Base-by-base conservation (phyloP, 2,797 vertebrate species). In the Champsocephalus gunnari region DNA sequence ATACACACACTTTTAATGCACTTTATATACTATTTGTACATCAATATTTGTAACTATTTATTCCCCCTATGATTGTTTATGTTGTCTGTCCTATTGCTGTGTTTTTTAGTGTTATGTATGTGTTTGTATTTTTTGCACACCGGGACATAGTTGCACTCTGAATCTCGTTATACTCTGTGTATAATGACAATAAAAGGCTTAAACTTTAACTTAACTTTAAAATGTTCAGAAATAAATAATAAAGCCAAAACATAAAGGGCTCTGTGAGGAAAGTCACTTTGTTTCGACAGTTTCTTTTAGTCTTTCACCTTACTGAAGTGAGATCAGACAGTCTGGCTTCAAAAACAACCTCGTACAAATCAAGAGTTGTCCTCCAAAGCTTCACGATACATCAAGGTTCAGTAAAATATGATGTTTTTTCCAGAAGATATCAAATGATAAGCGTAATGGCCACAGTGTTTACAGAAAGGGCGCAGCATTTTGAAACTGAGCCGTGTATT, bases 401-500 rank as follows among this genome's bases (percentile, higher is more conserved):
- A 32, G 60, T 32, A 4, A 54, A 67, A 10, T 45, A 28, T 28
- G 28, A 4, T 50, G 1, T 19, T 4, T 43, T 21, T 50, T 16
- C 43, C 1, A 3, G 3, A 24, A 34, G 53, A 45, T 9, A 13
- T 5, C 1, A 5, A 32, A 50, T 28, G 28, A 44, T 44, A 34
- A 12, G 5, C 13, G 14, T 48, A 3, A 47, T 19, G 28, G 57
- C 13, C 10, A 11, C 8, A 12, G 41, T 47, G 43, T 61, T 77
- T 60, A 51, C 60, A 75, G 16, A 72, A 51, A 4, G 12, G 62
- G 43, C 9, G 38, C 11, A 41, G 55, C 13, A n/a, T 59, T 70
- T 58, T 58, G n/a, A 79, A 48, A 71, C n/a, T 5, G 16, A 51
- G 53, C 58, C 13, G 48, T 8, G 43, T 58, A 13, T 71, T 71